Percentiles rank a stretch among this genome's conserved stretches.
These are phyloP conservation scores for Dysdera silvatica DNA, from an alignment of 1,140 invertebrate genomes.

Conservation along the genomic window DNA sequence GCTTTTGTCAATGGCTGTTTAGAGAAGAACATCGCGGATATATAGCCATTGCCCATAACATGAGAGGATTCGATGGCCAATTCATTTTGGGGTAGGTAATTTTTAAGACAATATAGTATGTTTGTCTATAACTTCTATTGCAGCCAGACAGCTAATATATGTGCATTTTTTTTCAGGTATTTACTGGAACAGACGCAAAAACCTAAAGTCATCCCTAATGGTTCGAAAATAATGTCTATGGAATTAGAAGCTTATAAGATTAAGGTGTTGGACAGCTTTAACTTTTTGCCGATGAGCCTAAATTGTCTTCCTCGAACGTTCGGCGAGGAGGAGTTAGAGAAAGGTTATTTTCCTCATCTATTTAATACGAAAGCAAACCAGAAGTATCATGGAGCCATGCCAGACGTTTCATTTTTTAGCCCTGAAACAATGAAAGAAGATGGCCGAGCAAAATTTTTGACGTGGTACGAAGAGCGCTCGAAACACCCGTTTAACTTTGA, in stretches of 20 bases:
- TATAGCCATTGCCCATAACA: no score
- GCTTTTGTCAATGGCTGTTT: no score
- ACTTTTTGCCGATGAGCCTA: slow-evolving; percentile 18
- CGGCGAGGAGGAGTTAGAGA: slow-evolving; percentile 15
- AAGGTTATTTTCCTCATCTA: slow-evolving; percentile 30
- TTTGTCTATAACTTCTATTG: no score
- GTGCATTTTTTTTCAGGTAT: no score
- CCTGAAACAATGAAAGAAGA: not conserved
- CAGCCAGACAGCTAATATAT: no score
- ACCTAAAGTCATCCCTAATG: not conserved
- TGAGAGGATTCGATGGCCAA: no score
- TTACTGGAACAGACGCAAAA: not conserved
- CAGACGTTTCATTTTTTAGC: not conserved
- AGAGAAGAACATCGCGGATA: no score
- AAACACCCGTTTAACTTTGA: not conserved
- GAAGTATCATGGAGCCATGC: not conserved
- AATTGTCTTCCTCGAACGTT: slow-evolving; percentile 8
- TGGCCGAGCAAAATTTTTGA: not conserved
- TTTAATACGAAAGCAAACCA: slow-evolving; percentile 20
- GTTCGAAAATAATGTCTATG: slow-evolving; percentile 5
- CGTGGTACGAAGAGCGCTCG: not conserved
- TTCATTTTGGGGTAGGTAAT: no score
- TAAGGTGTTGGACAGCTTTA: not conserved
- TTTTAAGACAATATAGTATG: no score
- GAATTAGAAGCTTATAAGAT: not conserved